phyloP scores from a whole-genome alignment of 2,888 invertebrate genomes.

The Tenthredo distinguenda region DNA sequence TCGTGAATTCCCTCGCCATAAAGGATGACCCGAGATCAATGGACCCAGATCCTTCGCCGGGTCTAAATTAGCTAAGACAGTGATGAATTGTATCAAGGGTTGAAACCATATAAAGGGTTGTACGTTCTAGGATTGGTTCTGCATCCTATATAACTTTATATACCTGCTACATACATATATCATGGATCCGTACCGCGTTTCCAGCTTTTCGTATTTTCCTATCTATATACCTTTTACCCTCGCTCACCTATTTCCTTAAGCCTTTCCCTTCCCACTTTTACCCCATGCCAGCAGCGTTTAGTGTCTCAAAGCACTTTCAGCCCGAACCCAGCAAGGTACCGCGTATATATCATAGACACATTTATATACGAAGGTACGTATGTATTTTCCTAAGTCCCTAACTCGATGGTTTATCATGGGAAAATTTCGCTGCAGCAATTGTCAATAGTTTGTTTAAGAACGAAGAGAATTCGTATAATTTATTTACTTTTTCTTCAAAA shows the following conservation, averaged over 20 bases:
- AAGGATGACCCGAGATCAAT: constrained; percentile 61
- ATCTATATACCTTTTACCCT: neutral
- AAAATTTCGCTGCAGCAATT: neutral
- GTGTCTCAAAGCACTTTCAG: constrained; percentile 23
- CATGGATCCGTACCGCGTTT: neutral
- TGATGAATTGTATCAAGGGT: constrained; percentile 65
- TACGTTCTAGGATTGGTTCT: constrained; percentile 34
- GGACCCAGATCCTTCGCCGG: constrained; percentile 56
- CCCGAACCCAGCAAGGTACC: neutral
- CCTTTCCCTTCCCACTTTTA: neutral
- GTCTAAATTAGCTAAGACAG: constrained; percentile 68
- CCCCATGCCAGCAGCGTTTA: constrained; percentile 18
- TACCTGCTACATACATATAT: neutral
- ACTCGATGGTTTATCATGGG: neutral
- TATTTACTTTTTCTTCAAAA: neutral
- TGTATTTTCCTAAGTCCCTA: neutral
- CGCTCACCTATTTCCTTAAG: constrained; percentile 8
- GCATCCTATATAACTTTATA: constrained; percentile 3
- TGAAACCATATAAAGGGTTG: constrained; percentile 35
- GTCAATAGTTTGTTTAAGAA: neutral
- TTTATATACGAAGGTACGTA: neutral
- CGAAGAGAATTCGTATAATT: neutral
- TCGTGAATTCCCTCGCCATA: constrained; percentile 35
- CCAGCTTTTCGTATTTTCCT: constrained; percentile 2
- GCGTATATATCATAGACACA: neutral